Conservation (phyloP, 2,797 vertebrate species). For the Craterocephalus amniculus region DNA sequence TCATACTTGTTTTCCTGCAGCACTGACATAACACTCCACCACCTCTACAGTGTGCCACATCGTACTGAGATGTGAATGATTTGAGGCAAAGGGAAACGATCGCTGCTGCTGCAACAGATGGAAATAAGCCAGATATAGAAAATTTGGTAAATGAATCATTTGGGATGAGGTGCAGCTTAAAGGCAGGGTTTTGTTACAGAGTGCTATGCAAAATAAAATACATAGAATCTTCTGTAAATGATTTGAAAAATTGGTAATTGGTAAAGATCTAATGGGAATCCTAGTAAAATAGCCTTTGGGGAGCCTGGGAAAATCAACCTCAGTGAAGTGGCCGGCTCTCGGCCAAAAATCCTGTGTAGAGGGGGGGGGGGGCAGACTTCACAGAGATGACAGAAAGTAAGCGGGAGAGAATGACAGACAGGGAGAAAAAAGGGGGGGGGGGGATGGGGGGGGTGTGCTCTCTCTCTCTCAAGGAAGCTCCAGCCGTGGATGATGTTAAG, state of each 20-base stretch:
- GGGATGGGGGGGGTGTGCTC: conserved; percentile 6
- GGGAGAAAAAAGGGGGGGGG: conserved; percentile 24
- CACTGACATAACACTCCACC: conserved; percentile 67
- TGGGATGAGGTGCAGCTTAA: conserved; percentile 49
- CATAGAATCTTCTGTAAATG: conserved; percentile 86
- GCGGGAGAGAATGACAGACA: conserved; percentile 51
- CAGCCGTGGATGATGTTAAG: conserved; percentile 66
- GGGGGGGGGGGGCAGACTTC: conserved; percentile 55
- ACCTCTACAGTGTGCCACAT: conserved; percentile 55
- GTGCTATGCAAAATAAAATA: conserved; percentile 80
- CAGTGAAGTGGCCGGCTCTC: conserved; percentile 80
- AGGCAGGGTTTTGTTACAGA: conserved; percentile 59
- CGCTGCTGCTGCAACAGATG: conserved; percentile 20
- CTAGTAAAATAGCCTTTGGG: conserved; percentile 84
- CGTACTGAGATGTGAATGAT: conserved; percentile 38
- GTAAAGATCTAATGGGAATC: conserved; percentile 83
- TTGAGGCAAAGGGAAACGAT: conserved; percentile 24
- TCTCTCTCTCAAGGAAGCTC: conserved; percentile 67
- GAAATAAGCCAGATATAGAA: conserved; percentile 42
- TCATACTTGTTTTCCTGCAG: conserved; percentile 75
- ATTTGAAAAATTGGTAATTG: conserved; percentile 87
- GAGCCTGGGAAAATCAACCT: conserved; percentile 85
- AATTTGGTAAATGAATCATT: conserved; percentile 43
- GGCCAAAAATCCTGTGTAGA: conserved; percentile 79
- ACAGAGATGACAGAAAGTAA: conserved; percentile 69